Percentiles rank a stretch among this genome's conserved stretches.
Conservation (phyloP, 2,888 invertebrate genomes). For the Heliconius cydno region DNA sequence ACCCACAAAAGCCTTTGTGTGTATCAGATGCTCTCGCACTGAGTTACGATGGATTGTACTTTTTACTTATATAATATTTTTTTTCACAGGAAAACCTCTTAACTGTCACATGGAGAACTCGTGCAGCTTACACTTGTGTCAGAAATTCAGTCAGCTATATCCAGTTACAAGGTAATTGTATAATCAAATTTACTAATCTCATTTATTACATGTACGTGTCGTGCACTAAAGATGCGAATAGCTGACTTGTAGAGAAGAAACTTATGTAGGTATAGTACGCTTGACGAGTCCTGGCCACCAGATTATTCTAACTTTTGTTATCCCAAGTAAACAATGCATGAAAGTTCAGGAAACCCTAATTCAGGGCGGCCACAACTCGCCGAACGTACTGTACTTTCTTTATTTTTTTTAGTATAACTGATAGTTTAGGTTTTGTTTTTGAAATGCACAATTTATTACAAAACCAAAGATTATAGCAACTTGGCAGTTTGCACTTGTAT, state of each 20-base stretch:
- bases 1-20: neutral
- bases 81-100: conserved; percentile 84
- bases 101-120: conserved; percentile 86
- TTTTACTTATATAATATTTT: neutral
- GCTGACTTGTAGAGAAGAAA: neutral
- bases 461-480: neutral
- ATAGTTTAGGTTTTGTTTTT: neutral
- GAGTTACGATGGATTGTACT: neutral
- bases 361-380: neutral
- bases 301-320: neutral
- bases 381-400: neutral
- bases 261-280: neutral
- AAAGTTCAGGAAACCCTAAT: neutral
- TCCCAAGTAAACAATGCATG: neutral
- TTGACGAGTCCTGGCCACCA: neutral
- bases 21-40: neutral
- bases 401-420: neutral
- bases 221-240: conserved; percentile 2
- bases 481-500: neutral
- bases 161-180: conserved; percentile 86
- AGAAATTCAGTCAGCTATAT: conserved; percentile 92
- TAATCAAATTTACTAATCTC: conserved; percentile 41
- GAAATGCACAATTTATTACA: neutral
- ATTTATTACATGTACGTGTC: conserved; percentile 17
- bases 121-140: conserved; percentile 94